These are phyloP conservation scores for Ptyas mucosa DNA, from an alignment of 2,113 vertebrate genomes.

Conservation along the genomic window DNA sequence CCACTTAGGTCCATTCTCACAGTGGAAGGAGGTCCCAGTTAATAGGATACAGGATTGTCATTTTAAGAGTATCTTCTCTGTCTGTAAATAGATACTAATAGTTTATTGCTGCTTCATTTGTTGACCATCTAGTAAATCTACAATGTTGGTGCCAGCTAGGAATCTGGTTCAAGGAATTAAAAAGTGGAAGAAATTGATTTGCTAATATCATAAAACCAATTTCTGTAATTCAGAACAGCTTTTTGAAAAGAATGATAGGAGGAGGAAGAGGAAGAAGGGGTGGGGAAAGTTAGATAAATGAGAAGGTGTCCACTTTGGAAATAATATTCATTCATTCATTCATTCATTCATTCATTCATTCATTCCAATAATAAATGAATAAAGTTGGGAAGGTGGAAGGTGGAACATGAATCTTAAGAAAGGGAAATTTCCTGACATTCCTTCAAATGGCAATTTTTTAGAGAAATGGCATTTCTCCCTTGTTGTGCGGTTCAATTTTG, in stretches of 20 bases:
- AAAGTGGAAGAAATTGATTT: not conserved
- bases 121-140: not conserved
- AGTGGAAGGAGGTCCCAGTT: not conserved
- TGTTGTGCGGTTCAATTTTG: not conserved
- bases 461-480: not conserved
- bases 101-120: not conserved
- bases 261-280: not conserved
- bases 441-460: conserved; percentile 7
- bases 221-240: not conserved
- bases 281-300: conserved; percentile 16
- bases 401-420: conserved; percentile 42
- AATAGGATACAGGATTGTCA: not conserved
- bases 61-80: not conserved
- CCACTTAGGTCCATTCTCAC: not conserved
- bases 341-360: not conserved
- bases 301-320: conserved; percentile 33
- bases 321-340: conserved; percentile 4
- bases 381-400: conserved; percentile 22
- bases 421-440: conserved; percentile 50
- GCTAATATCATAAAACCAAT: not conserved
- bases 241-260: not conserved
- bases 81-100: not conserved
- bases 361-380: not conserved
- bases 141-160: not conserved
- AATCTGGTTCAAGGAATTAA: not conserved